A percentile compares a stretch with the other conserved stretches of the same genome.
Conservation (phyloP, 2,888 invertebrate species). For the Teinopalpus imperialis region DNA sequence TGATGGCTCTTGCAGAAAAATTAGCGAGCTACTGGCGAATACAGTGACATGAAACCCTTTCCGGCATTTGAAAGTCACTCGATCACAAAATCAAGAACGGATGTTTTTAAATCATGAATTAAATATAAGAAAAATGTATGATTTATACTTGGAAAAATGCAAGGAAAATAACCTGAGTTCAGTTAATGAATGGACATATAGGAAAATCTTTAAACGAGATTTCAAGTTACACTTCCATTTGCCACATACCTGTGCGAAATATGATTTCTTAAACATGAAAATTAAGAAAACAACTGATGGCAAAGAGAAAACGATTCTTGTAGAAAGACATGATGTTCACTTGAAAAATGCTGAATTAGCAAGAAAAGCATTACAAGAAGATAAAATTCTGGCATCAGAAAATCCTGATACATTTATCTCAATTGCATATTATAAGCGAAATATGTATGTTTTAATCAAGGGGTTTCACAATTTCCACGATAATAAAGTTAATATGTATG, state of each 20-base stretch:
- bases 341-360: too few species aligned
- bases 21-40: constrained; percentile 24
- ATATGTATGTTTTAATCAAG: constrained; percentile 37
- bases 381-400: too few species aligned
- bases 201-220: too few species aligned
- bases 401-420: constrained; percentile 29
- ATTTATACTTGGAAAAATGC: too few species aligned
- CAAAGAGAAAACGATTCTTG: constrained; percentile 2
- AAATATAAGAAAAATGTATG: too few species aligned
- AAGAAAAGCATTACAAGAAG: too few species aligned
- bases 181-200: too few species aligned
- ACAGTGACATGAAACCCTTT: constrained; percentile 19
- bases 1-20: constrained; percentile 24
- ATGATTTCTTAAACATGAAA: constrained; percentile 7
- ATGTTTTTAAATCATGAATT: too few species aligned
- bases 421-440: constrained; percentile 39
- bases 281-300: constrained; percentile 5
- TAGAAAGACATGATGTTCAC: constrained; percentile 7
- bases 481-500: constrained; percentile 36
- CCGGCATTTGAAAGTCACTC: constrained; percentile 7
- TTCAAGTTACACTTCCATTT: too few species aligned
- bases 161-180: too few species aligned
- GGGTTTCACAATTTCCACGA: constrained; percentile 36
- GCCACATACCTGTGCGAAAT: constrained; percentile 12
- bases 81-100: constrained; percentile 9